These are phyloP conservation scores for Caenorhabditis macrosperma DNA, from an alignment of 2,888 invertebrate genomes.

Conservation along the genomic window DNA sequence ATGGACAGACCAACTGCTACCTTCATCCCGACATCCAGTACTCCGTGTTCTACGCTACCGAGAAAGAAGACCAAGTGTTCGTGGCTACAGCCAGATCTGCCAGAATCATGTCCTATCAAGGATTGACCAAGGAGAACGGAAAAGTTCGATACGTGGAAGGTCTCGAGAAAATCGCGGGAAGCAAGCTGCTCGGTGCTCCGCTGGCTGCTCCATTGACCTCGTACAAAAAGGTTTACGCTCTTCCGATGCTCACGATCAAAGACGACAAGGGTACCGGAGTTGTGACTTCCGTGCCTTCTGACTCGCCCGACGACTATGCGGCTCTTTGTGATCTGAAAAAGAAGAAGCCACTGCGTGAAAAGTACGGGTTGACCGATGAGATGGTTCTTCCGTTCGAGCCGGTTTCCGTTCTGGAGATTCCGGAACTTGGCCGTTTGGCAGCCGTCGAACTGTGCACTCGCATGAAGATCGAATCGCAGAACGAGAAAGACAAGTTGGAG, in stretches of 20 bases:
- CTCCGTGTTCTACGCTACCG: conserved; percentile 87
- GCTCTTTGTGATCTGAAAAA: conserved; percentile 95
- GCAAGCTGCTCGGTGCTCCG: conserved; percentile 89
- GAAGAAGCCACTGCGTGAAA: conserved; percentile 87
- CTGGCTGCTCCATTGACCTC: conserved; percentile 90
- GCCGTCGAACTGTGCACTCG: conserved; percentile 90
- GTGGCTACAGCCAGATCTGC: conserved; percentile 91
- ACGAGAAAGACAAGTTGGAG: conserved; percentile 91
- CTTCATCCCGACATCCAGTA: conserved; percentile 91
- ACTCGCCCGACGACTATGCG: conserved; percentile 98
- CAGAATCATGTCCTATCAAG: conserved; percentile 95
- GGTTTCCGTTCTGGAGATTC: conserved; percentile 92
- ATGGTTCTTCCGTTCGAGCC: conserved; percentile 87
- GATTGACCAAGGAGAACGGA: conserved; percentile 89
- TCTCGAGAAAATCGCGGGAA: conserved; percentile 80
- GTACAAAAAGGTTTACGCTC: conserved; percentile 90
- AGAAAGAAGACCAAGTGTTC: conserved; percentile 86
- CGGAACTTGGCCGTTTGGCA: conserved; percentile 83
- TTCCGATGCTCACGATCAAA: conserved; percentile 98
- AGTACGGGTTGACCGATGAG: conserved; percentile 90
- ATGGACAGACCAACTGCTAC: conserved; percentile 99
- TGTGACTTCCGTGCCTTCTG: conserved; percentile 97
- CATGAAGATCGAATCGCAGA: conserved; percentile 96
- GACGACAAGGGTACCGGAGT: conserved; percentile 98
- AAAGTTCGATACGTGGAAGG: conserved; percentile 85